phyloP scores from a whole-genome alignment of 2,113 vertebrate species.

The Glaucomys volans region DNA sequence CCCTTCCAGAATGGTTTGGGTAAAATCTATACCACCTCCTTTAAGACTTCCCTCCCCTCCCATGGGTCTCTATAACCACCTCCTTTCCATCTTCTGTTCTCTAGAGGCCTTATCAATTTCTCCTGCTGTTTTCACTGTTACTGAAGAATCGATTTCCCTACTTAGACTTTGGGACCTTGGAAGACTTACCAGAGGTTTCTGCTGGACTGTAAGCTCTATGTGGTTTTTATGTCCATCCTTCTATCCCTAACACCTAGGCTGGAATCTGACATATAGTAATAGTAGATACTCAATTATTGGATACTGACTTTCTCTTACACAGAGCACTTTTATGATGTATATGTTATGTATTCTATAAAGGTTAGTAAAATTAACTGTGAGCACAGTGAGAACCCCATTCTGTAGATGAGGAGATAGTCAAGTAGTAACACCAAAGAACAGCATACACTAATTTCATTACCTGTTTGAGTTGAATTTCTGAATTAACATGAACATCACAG shows the following conservation, averaged over 20 bases:
- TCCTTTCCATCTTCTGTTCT: background rate
- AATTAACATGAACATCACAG: conserved; percentile 98
- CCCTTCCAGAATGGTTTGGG: conserved; percentile 16
- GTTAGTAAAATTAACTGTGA: background rate
- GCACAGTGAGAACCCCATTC: background rate
- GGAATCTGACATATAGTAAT: background rate
- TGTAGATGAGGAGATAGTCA: background rate
- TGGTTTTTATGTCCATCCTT: background rate
- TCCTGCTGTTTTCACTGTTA: background rate
- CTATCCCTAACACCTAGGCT: background rate
- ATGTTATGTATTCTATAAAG: background rate
- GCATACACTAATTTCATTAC: conserved; percentile 82
- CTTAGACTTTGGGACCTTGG: background rate
- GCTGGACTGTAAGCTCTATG: background rate
- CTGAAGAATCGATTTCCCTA: background rate
- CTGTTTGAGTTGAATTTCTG: conserved; percentile 99
- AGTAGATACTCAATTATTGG: background rate
- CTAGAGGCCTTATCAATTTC: background rate
- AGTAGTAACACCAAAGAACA: background rate
- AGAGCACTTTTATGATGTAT: background rate
- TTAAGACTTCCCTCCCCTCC: conserved; percentile 9
- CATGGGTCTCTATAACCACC: background rate
- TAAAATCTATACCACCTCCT: conserved; percentile 35
- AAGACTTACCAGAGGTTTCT: conserved; percentile 11
- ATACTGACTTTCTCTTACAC: background rate